A percentile compares a stretch with the other conserved stretches of the same genome.
These are phyloP conservation scores for Aphrophora alni DNA, from an alignment of 2,888 invertebrate species.

Conservation along the genomic window DNA sequence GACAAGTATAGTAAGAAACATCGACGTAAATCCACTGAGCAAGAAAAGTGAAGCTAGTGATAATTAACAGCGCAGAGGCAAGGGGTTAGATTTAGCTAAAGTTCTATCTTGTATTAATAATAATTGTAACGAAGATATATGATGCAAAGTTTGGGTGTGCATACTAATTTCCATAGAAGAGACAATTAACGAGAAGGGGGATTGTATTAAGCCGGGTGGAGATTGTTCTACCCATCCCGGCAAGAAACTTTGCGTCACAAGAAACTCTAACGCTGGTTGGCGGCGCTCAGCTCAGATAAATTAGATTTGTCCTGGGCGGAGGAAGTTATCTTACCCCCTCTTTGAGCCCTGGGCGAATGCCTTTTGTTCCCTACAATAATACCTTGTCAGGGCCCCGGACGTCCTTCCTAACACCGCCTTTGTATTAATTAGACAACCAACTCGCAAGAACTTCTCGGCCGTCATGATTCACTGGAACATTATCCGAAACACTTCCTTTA, in stretches of 20 bases:
- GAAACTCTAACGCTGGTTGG: not conserved
- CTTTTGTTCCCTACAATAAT: not conserved
- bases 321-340: slow-evolving; percentile 31
- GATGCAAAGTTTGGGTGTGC: not conserved
- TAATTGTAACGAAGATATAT: not conserved
- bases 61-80: not conserved
- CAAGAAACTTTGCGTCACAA: slow-evolving; percentile 13
- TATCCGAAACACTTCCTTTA: not conserved
- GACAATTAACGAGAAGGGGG: not conserved
- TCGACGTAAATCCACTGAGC: not conserved
- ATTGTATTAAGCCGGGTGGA: not conserved
- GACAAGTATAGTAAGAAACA: not conserved
- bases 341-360: not conserved
- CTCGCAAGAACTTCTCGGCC: not conserved
- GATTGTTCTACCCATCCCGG: not conserved
- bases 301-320: slow-evolving; percentile 29
- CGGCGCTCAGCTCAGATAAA: slow-evolving; percentile 17
- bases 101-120: not conserved
- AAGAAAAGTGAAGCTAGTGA: not conserved
- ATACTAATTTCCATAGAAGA: not conserved
- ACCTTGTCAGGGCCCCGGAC: not conserved
- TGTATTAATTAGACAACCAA: not conserved
- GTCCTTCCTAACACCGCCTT: not conserved
- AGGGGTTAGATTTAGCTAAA: not conserved
- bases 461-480: not conserved